A percentile compares a stretch with the other conserved stretches of the same genome.
Conservation (phyloP, 64 coral and sea anemone species). For the Montipora cactus region DNA sequence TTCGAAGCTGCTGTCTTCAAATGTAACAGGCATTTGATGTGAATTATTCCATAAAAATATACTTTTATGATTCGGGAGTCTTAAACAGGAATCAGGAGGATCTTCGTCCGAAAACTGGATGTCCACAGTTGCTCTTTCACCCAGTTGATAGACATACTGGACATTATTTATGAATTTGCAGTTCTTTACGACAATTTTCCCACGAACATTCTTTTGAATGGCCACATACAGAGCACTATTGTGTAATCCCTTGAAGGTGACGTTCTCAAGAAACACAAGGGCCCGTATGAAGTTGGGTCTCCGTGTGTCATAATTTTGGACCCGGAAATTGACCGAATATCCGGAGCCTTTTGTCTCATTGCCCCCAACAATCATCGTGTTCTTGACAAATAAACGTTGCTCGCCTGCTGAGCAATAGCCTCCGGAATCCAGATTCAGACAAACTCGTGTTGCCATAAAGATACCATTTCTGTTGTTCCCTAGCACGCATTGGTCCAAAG, state of each 20-base stretch:
- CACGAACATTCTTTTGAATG: not conserved
- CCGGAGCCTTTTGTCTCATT: not conserved
- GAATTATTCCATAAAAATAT: not conserved
- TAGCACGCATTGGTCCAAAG: not conserved
- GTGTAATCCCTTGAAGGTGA: constrained; percentile 3
- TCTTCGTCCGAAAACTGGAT: not conserved
- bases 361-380: not conserved
- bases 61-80: not conserved
- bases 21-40: not conserved
- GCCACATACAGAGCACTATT: not conserved
- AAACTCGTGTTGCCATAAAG: not conserved
- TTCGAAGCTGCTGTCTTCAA: constrained; percentile 10
- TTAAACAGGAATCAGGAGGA: not conserved
- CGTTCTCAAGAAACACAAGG: not conserved
- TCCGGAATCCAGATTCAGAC: not conserved
- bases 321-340: not conserved
- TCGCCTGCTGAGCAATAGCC: not conserved
- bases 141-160: not conserved
- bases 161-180: constrained; percentile 27
- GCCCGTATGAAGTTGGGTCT: not conserved
- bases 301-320: not conserved
- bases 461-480: not conserved
- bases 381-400: not conserved
- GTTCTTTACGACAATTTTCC: not conserved
- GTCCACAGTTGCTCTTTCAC: not conserved